Evolutionary conservation across 35 echinoderm and acorn worm species (phyloP).

Genomic region (Heliocidaris erythrogramma): DNA sequence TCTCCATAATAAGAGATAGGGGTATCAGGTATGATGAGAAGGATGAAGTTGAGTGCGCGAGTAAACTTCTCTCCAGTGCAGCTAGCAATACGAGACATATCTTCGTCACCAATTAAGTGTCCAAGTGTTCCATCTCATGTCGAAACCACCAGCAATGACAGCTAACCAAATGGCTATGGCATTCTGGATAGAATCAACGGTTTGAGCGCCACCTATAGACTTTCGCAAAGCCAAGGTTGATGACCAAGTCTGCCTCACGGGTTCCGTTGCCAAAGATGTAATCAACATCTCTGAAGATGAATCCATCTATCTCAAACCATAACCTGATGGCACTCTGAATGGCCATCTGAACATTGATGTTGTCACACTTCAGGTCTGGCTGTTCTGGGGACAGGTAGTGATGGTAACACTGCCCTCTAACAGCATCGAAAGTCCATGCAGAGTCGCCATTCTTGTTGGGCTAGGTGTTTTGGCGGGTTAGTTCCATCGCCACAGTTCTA

Average conservation of each 20-base stretch:
- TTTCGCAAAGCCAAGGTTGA: slow-evolving; percentile 63
- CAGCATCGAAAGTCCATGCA: slow-evolving; percentile 64
- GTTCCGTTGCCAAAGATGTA: slow-evolving; percentile 56
- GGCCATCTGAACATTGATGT: slow-evolving; percentile 44
- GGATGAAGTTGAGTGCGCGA: slow-evolving; percentile 63
- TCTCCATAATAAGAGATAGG: slow-evolving; percentile 80
- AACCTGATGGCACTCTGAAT: slow-evolving; percentile 73
- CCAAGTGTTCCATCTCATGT: slow-evolving; percentile 71
- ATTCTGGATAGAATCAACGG: slow-evolving; percentile 8
- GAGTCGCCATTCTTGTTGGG: slow-evolving; percentile 66
- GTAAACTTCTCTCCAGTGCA: slow-evolving; percentile 50
- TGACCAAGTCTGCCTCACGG: slow-evolving; percentile 51
- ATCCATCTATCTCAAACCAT: slow-evolving; percentile 83
- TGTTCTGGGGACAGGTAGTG: slow-evolving; percentile 49
- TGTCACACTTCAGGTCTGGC: slow-evolving; percentile 82
- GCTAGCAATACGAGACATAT: slow-evolving; percentile 63
- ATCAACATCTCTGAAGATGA: slow-evolving; percentile 71
- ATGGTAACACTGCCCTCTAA: slow-evolving; percentile 72
- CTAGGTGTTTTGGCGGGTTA: slow-evolving; percentile 71
- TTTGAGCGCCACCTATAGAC: slow-evolving; percentile 23
- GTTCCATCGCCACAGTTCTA: slow-evolving; percentile 47
- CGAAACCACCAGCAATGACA: slow-evolving; percentile 40
- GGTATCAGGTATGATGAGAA: slow-evolving; percentile 73
- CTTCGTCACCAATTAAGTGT: slow-evolving; percentile 55
- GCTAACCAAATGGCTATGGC: slow-evolving; percentile 39